phyloP scores from a whole-genome alignment of 2,113 vertebrate species.

The Hirundichthys speculiger region DNA sequence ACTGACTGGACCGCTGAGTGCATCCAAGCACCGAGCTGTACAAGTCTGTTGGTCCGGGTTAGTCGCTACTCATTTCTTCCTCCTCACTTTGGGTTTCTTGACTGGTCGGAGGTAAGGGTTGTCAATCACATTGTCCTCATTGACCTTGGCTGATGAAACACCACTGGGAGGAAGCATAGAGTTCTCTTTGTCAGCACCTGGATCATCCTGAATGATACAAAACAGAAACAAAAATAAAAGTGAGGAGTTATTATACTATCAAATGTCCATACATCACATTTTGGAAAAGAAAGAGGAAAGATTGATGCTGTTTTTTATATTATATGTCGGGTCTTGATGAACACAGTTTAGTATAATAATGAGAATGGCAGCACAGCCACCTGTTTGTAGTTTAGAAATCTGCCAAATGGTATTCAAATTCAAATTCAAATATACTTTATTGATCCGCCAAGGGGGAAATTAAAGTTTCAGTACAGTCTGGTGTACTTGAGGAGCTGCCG shows the following conservation, averaged over 20 bases:
- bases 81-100: conserved; percentile 97
- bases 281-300: not conserved
- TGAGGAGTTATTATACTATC: not conserved
- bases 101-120: conserved; percentile 97
- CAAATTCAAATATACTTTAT: too few relatives aligned
- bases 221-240: not conserved
- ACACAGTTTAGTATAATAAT: too few relatives aligned
- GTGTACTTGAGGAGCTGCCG: too few relatives aligned
- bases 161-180: conserved; percentile 89
- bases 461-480: too few relatives aligned
- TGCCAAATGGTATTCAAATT: too few relatives aligned
- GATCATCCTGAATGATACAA: conserved; percentile 84
- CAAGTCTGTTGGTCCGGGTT: conserved; percentile 24
- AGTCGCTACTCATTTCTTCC: conserved; percentile 89
- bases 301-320: too few relatives aligned
- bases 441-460: too few relatives aligned
- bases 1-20: conserved; percentile 5
- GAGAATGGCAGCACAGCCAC: too few relatives aligned
- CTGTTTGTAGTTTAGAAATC: too few relatives aligned
- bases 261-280: too few relatives aligned
- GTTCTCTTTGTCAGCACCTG: conserved; percentile 93
- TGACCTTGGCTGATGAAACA: conserved; percentile 83
- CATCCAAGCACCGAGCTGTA: conserved; percentile 19
- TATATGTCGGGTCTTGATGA: too few relatives aligned
- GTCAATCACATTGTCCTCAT: conserved; percentile 93